phyloP scores from a whole-genome alignment of 1,140 invertebrate genomes.

The Spodoptera frugiperda region DNA sequence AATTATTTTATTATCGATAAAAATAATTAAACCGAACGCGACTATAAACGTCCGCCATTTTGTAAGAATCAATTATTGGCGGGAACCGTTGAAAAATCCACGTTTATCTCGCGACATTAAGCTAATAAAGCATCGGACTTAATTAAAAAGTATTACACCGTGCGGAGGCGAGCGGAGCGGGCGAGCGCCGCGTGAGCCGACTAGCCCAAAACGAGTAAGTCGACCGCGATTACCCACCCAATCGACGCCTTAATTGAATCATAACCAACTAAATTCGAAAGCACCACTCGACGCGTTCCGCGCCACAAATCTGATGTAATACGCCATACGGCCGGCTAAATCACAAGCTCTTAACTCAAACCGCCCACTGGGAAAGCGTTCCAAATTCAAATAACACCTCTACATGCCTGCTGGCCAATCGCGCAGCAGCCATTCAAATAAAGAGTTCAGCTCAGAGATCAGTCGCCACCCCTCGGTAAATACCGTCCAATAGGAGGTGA shows the following conservation, averaged over 20 bases:
- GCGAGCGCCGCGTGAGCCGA: slow-evolving; percentile 34
- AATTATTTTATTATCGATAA: slow-evolving; percentile 72
- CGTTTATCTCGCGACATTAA: slow-evolving; percentile 78
- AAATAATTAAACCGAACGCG: slow-evolving; percentile 65
- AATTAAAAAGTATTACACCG: slow-evolving; percentile 79
- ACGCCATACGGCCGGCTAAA: slow-evolving; percentile 74
- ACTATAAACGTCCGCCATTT: slow-evolving; percentile 58
- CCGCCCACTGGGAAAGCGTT: slow-evolving; percentile 78
- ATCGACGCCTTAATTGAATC: slow-evolving; percentile 79
- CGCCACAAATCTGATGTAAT: slow-evolving; percentile 57
- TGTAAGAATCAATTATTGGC: slow-evolving; percentile 67
- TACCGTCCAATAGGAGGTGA: slow-evolving; percentile 64
- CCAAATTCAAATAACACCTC: slow-evolving; percentile 78
- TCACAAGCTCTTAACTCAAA: slow-evolving; percentile 65
- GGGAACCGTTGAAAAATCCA: slow-evolving; percentile 65
- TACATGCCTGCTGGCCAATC: slow-evolving; percentile 65
- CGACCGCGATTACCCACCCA: slow-evolving; percentile 67
- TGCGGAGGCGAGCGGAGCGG: slow-evolving; percentile 34
- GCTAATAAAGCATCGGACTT: slow-evolving; percentile 81
- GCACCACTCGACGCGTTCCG: slow-evolving; percentile 52
- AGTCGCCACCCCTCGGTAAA: slow-evolving; percentile 62
- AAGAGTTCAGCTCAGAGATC: slow-evolving; percentile 59
- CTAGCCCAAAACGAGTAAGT: slow-evolving; percentile 65
- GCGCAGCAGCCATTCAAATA: slow-evolving; percentile 56
- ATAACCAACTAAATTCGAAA: slow-evolving; percentile 73